A percentile compares a stretch with the other conserved stretches of the same genome.
Conservation (phyloP, 2,113 vertebrate species). For the Rhabdornis inornatus region DNA sequence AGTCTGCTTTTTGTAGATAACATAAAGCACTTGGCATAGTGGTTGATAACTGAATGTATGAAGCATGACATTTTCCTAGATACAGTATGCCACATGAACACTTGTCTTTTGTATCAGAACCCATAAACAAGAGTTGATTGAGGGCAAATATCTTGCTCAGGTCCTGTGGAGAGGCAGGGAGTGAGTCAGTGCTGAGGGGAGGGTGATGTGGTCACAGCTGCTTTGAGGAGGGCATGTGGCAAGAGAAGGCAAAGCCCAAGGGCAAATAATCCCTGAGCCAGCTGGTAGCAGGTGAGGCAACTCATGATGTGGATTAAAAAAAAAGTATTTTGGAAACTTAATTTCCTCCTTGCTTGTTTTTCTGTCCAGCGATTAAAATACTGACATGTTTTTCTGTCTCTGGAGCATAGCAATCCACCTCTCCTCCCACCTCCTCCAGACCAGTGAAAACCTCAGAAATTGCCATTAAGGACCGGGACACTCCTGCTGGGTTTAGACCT, state of each 20-base stretch:
- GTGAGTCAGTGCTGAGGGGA: not conserved
- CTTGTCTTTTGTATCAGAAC: constrained; percentile 62
- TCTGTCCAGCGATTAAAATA: constrained; percentile 1
- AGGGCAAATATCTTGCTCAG: constrained; percentile 47
- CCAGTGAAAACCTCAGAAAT: not conserved
- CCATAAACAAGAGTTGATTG: constrained; percentile 49
- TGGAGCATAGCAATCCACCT: not conserved
- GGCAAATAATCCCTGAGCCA: not conserved
- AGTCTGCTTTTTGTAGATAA: constrained; percentile 74
- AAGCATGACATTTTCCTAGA: constrained; percentile 71
- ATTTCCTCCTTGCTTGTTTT: constrained; percentile 38
- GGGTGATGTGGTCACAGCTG: not conserved
- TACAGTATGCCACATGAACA: constrained; percentile 59
- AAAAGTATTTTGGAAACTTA: constrained; percentile 21
- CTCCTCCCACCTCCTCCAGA: not conserved
- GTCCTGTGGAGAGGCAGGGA: not conserved
- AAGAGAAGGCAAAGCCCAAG: not conserved
- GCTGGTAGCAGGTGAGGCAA: not conserved
- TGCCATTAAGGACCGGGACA: not conserved
- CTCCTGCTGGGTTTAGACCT: not conserved
- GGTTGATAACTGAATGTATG: constrained; percentile 69
- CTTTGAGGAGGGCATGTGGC: not conserved
- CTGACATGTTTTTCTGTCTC: not conserved
- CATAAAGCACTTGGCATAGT: constrained; percentile 70
- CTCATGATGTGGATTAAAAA: not conserved